phyloP scores from a whole-genome alignment of 2,113 vertebrate species.

The Clupea harengus region DNA sequence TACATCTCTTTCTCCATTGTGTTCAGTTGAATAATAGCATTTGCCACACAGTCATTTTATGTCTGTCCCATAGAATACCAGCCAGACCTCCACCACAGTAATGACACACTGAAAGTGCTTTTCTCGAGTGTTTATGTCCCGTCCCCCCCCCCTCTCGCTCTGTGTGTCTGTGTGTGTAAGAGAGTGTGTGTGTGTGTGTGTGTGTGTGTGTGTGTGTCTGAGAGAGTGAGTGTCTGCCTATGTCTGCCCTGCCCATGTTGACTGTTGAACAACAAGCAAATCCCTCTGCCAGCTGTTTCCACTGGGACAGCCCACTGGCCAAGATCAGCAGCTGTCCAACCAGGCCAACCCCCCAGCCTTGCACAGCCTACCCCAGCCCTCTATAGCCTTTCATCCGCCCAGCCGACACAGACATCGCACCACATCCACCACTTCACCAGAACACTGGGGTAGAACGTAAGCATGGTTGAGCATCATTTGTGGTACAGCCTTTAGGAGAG shows the following conservation, averaged over 20 bases:
- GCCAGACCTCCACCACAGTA: no score
- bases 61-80: no score
- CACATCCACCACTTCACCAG: slow-evolving; percentile 37
- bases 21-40: no score
- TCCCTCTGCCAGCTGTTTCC: not conserved
- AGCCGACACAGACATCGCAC: not conserved
- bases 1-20: not conserved
- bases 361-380: not conserved
- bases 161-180: no score
- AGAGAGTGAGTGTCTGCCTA: no score
- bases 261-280: not conserved
- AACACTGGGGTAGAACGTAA: no score
- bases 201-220: not conserved
- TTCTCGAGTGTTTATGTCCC: no score
- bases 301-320: not conserved
- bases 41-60: no score
- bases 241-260: not conserved
- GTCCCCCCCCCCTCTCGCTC: no score
- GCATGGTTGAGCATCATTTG: no score
- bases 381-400: not conserved
- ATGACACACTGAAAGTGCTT: no score
- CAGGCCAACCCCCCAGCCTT: not conserved
- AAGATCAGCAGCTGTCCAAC: not conserved
- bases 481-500: no score
- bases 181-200: not conserved